These are phyloP conservation scores for Neoaliturus tenellus DNA, from an alignment of 2,888 invertebrate genomes.

Conservation along the genomic window DNA sequence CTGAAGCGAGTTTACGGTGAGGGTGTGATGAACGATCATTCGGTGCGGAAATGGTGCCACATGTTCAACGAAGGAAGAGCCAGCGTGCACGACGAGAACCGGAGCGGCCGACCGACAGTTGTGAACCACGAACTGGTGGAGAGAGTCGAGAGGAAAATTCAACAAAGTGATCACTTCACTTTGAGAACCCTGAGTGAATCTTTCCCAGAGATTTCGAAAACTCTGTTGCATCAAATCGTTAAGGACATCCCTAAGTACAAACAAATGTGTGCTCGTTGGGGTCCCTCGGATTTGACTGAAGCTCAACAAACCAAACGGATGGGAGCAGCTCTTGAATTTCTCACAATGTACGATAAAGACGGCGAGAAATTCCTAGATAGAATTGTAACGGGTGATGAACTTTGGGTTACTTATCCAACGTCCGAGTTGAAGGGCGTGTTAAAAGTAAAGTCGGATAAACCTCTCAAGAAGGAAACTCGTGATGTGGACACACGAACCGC, in stretches of 20 bases:
- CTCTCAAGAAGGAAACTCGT: too few species aligned
- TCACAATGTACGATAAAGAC: too few species aligned
- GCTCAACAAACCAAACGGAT: slow-evolving; percentile 10
- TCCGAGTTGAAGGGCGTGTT: too few species aligned
- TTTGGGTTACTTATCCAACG: too few species aligned
- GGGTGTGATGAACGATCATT: too few species aligned
- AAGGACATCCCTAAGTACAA: slow-evolving; percentile 2
- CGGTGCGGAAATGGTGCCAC: too few species aligned
- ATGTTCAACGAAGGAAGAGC: too few species aligned
- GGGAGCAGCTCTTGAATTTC: slow-evolving; percentile 15
- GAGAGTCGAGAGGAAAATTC: slow-evolving; percentile 10
- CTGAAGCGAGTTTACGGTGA: neutral
- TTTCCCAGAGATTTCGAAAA: slow-evolving; percentile 44
- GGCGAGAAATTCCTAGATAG: too few species aligned
- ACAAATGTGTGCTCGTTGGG: slow-evolving; percentile 43
- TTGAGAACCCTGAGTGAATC: neutral
- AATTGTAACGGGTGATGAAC: too few species aligned
- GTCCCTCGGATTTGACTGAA: slow-evolving; percentile 38
- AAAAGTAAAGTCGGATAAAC: too few species aligned
- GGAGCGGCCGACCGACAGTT: neutral
- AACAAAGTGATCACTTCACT: slow-evolving; percentile 10
- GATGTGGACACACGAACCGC: too few species aligned
- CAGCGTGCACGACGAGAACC: too few species aligned
- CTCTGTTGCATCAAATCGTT: slow-evolving; percentile 17
- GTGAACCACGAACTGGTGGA: slow-evolving; percentile 7